Conservation (phyloP, 2,888 invertebrate genomes). For the Norana najaformis region DNA sequence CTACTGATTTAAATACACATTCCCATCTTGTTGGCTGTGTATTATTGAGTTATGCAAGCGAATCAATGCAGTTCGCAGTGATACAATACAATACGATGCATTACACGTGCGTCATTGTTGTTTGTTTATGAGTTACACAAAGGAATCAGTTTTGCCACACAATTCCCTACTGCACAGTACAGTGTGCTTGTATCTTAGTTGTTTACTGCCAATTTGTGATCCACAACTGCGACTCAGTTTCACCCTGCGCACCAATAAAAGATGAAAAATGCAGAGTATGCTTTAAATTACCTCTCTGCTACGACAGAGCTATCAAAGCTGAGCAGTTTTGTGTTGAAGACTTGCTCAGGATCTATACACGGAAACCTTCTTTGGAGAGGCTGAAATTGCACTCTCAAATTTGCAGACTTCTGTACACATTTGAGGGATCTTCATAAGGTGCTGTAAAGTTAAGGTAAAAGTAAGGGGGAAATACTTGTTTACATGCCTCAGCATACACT, state of each 20-base stretch:
- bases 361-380: not conserved
- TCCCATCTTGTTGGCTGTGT: not conserved
- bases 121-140: not conserved
- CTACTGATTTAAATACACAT: not conserved
- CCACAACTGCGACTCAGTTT: not conserved
- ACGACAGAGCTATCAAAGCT: not conserved
- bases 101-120: not conserved
- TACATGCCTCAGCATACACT: not conserved
- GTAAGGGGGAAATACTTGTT: not conserved
- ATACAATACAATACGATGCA: not conserved
- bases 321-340: not conserved
- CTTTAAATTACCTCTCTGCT: not conserved
- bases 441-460: not conserved
- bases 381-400: not conserved
- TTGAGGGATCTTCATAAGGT: not conserved
- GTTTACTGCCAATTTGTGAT: not conserved
- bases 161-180: not conserved
- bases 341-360: not conserved
- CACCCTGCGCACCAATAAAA: not conserved
- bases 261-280: not conserved
- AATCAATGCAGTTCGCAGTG: not conserved
- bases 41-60: not conserved
- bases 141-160: not conserved
- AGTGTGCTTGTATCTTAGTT: not conserved
- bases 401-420: not conserved